Conservation (phyloP, 2,113 vertebrate genomes). For the Ranitomeya variabilis region DNA sequence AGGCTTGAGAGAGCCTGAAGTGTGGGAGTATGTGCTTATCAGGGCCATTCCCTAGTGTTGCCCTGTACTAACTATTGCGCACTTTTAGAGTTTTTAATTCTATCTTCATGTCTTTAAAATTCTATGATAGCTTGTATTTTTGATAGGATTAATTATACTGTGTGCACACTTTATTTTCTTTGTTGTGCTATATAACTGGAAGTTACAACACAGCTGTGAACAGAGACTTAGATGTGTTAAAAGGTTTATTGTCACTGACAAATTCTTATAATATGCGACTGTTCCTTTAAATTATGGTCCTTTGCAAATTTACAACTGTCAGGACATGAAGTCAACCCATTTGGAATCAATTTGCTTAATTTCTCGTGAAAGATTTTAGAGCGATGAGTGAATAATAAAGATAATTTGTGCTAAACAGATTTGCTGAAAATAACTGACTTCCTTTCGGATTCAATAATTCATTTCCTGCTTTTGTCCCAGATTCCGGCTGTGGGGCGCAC, state of each 20-base stretch:
- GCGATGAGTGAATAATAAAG: conserved; percentile 1
- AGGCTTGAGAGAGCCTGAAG: too few species aligned
- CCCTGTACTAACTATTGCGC: too few species aligned
- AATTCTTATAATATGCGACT: neutral
- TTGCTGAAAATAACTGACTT: conserved; percentile 51
- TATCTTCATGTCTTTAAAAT: too few species aligned
- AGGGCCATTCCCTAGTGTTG: too few species aligned
- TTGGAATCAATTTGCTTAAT: neutral
- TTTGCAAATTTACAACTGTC: neutral
- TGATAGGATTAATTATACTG: too few species aligned
- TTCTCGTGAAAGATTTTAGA: conserved; percentile 25
- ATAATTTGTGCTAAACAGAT: conserved; percentile 43
- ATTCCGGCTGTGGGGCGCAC: conserved; percentile 39
- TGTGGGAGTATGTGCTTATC: too few species aligned
- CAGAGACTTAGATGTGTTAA: neutral
- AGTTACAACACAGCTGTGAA: neutral
- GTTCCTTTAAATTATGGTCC: neutral
- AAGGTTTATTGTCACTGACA: neutral
- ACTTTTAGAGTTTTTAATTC: too few species aligned
- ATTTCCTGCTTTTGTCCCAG: conserved; percentile 52
- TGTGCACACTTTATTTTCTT: too few species aligned
- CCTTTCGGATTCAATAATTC: conserved; percentile 49
- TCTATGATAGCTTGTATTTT: too few species aligned
- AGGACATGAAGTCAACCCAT: neutral
- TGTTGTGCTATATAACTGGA: too few species aligned